Conservation (phyloP, 2,113 vertebrate genomes). For the Elephas maximus region DNA sequence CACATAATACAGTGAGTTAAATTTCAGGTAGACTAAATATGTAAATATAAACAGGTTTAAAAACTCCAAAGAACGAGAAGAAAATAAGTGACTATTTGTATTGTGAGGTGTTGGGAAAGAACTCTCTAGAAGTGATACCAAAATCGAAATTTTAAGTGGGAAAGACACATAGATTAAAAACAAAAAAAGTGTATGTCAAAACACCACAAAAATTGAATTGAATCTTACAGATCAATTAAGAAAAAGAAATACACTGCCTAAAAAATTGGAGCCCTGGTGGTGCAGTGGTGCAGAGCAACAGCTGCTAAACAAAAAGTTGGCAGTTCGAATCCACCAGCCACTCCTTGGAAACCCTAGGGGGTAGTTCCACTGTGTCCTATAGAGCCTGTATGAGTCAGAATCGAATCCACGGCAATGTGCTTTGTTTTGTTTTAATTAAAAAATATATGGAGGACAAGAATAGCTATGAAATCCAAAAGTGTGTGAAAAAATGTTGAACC, state of each 20-base stretch:
- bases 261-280: too few species aligned
- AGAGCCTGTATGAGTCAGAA: too few species aligned
- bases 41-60: constrained; percentile 36
- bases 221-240: constrained; percentile 23
- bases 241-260: background rate
- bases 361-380: too few species aligned
- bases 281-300: too few species aligned
- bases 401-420: too few species aligned
- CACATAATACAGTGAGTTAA: background rate
- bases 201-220: background rate
- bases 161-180: background rate
- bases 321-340: too few species aligned
- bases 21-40: constrained; percentile 32
- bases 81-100: constrained; percentile 26
- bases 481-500: background rate
- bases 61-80: background rate
- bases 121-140: background rate
- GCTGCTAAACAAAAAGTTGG: too few species aligned
- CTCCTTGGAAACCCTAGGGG: too few species aligned
- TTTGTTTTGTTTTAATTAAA: background rate
- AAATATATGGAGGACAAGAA: background rate
- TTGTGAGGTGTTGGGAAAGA: background rate
- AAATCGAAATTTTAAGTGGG: constrained; percentile 16
- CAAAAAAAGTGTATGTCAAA: background rate
- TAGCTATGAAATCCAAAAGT: background rate